Conservation (phyloP, 2,888 invertebrate species). For the Drosophila falleni region DNA sequence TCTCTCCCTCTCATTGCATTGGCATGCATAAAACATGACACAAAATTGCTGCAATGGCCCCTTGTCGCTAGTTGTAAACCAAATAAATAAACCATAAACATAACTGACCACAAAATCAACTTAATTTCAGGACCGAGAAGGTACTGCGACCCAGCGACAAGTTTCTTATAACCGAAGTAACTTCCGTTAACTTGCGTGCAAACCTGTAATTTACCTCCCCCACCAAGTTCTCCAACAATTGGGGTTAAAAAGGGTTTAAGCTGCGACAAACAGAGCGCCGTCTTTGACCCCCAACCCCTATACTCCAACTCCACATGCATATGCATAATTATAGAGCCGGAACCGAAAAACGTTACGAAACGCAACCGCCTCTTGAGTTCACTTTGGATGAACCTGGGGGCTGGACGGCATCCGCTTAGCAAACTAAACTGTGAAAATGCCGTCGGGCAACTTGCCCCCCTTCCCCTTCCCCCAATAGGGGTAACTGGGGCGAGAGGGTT, state of each 20-base stretch:
- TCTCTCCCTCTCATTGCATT: background rate
- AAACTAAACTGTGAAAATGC: slow-evolving; percentile 78
- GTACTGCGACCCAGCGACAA: slow-evolving; percentile 24
- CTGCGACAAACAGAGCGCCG: slow-evolving; percentile 46
- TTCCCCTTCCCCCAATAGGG: background rate
- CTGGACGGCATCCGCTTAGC: slow-evolving; percentile 61
- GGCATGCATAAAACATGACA: slow-evolving; percentile 68
- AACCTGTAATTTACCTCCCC: slow-evolving; percentile 62
- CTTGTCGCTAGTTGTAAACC: slow-evolving; percentile 38
- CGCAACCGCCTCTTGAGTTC: slow-evolving; percentile 18
- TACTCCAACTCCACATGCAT: slow-evolving; percentile 42
- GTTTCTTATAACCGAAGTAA: slow-evolving; percentile 56
- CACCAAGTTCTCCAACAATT: slow-evolving; percentile 33
- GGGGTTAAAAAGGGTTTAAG: slow-evolving; percentile 79
- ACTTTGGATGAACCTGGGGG: slow-evolving; percentile 23
- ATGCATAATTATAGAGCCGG: slow-evolving; percentile 74
- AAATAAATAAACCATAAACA: slow-evolving; percentile 78
- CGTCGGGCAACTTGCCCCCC: slow-evolving; percentile 28
- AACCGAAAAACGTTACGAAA: slow-evolving; percentile 53
- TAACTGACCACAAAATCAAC: slow-evolving; percentile 71
- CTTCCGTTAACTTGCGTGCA: slow-evolving; percentile 77
- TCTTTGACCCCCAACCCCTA: background rate
- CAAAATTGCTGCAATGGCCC: slow-evolving; percentile 58
- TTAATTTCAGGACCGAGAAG: slow-evolving; percentile 34
- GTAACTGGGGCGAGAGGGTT: background rate